phyloP scores from a whole-genome alignment of 1,140 invertebrate genomes.

The Rhopalosiphum maidis region DNA sequence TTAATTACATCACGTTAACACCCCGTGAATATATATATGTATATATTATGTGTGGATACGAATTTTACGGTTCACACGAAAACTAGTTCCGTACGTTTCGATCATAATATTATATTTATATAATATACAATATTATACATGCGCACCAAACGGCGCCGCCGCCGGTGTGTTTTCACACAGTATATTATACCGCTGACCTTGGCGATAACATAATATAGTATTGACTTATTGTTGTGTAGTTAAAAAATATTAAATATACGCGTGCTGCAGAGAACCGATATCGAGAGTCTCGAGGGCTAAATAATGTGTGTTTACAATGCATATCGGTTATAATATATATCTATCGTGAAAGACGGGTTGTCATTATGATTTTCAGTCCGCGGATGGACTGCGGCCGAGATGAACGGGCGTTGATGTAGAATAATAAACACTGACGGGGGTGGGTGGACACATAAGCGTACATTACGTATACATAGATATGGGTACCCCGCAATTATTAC shows the following conservation, averaged over 20 bases:
- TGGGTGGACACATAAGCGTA: background rate
- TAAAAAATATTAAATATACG: background rate
- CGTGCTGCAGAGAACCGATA: background rate
- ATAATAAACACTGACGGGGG: background rate
- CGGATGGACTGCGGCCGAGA: background rate
- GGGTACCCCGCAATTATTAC: slow-evolving; percentile 9
- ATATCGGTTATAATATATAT: background rate
- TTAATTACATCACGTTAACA: slow-evolving; percentile 57
- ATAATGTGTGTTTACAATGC: background rate
- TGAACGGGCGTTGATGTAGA: background rate
- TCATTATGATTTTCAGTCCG: background rate
- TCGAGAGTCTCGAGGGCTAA: background rate
- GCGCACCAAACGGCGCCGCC: background rate
- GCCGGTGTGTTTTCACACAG: slow-evolving; percentile 31
- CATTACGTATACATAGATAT: background rate
- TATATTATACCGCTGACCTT: slow-evolving; percentile 17
- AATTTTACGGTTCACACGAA: slow-evolving; percentile 55
- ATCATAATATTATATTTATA: slow-evolving; percentile 9
- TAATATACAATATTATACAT: no score
- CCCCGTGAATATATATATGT: slow-evolving; percentile 20
- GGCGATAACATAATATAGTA: slow-evolving; percentile 8
- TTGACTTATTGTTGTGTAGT: slow-evolving; percentile 16
- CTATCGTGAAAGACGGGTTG: background rate
- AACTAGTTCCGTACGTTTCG: slow-evolving; percentile 55
- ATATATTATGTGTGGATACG: background rate